These are phyloP conservation scores for Megalurothrips usitatus DNA, from an alignment of 2,888 invertebrate genomes.

Conservation along the genomic window DNA sequence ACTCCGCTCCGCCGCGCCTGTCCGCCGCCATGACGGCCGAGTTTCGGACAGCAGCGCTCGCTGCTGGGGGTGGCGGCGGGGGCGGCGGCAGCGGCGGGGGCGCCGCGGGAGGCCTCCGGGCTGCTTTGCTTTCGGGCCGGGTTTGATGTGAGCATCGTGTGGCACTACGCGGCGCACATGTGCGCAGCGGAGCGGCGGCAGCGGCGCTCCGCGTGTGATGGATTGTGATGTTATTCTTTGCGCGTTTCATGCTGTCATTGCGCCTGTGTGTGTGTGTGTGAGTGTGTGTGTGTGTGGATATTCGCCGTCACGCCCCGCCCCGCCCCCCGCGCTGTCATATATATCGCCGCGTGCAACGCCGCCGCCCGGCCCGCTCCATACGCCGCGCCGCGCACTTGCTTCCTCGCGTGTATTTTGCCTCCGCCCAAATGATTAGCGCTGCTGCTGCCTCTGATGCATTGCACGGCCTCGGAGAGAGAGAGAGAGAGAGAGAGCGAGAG, in stretches of 20 bases:
- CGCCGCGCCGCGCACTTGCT: too few relatives aligned
- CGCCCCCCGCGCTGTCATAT: background rate
- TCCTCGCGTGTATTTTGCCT: too few relatives aligned
- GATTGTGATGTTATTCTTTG: constrained; percentile 12
- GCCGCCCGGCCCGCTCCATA: too few relatives aligned
- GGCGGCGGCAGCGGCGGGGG: too few relatives aligned
- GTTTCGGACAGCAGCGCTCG: background rate
- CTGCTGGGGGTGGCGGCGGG: background rate
- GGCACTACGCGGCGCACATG: background rate
- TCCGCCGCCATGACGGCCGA: background rate
- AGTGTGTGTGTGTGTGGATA: too few relatives aligned
- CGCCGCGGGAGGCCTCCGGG: background rate
- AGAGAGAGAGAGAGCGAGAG: too few relatives aligned
- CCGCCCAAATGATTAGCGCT: too few relatives aligned
- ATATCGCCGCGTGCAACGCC: too few relatives aligned
- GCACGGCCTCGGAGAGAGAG: too few relatives aligned
- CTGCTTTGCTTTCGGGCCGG: background rate
- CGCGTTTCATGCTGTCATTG: constrained; percentile 12
- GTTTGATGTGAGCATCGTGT: background rate
- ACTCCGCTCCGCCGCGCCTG: too few relatives aligned
- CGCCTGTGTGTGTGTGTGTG: too few relatives aligned
- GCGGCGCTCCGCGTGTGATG: background rate
- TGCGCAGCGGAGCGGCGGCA: background rate
- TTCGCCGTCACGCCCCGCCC: background rate
- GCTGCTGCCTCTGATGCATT: too few relatives aligned